These are phyloP conservation scores for Morus bassanus DNA, from an alignment of 2,797 vertebrate genomes.

Conservation along the genomic window DNA sequence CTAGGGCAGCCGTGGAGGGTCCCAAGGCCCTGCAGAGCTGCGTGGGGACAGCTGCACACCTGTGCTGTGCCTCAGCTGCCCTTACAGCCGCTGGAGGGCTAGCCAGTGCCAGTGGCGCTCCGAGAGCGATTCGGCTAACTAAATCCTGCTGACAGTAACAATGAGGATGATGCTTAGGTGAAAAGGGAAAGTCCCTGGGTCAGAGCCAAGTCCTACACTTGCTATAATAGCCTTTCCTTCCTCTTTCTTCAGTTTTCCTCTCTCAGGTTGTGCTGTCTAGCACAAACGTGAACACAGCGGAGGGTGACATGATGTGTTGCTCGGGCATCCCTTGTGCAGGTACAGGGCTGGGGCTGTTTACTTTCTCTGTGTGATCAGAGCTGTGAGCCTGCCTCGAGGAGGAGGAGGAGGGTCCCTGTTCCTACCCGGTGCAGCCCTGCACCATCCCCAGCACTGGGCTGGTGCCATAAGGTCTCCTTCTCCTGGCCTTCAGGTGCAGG, in stretches of 20 bases:
- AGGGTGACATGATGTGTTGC: fast-evolving
- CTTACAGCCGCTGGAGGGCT: neutral
- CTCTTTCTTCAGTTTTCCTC: neutral
- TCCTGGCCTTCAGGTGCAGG: no score
- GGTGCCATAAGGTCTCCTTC: neutral
- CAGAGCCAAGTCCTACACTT: neutral
- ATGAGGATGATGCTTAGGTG: neutral
- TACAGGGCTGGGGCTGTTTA: neutral
- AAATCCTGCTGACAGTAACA: fast-evolving
- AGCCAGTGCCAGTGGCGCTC: fast-evolving
- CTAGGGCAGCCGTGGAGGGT: fast-evolving
- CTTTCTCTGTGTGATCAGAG: neutral
- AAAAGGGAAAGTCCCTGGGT: neutral
- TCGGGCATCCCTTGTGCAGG: neutral
- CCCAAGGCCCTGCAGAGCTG: neutral
- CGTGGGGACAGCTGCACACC: fast-evolving
- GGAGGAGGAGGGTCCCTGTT: no score
- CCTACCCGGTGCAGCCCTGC: neutral
- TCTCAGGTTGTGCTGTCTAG: no score
- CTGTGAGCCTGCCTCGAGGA: no score
- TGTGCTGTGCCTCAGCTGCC: fast-evolving
- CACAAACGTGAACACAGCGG: fast-evolving
- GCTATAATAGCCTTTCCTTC: neutral
- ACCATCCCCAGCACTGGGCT: fast-evolving
- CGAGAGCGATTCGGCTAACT: neutral